phyloP scores from a whole-genome alignment of 2,888 invertebrate genomes.

The Conistra vaccinii region DNA sequence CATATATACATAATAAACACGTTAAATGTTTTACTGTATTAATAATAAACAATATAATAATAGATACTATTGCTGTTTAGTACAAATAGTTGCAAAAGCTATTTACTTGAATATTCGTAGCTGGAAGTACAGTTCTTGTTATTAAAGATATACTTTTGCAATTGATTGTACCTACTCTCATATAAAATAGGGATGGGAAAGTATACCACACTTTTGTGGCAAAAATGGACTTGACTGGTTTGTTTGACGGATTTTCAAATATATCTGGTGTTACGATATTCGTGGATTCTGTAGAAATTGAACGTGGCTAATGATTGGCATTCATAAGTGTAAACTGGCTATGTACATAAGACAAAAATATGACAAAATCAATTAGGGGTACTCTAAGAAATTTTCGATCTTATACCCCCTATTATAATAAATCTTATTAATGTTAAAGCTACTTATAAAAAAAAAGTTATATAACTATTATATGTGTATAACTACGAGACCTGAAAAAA shows the following conservation, averaged over 20 bases:
- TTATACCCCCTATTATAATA: conserved; percentile 49
- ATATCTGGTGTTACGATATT: conserved; percentile 3
- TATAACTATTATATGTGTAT: conserved; percentile 61
- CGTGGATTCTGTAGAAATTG: conserved; percentile 9
- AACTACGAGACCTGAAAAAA: conserved; percentile 73
- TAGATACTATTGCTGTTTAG: conserved; percentile 28
- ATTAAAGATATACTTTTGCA: conserved; percentile 43
- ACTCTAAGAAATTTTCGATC: conserved; percentile 34
- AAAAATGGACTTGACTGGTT: conserved; percentile 29
- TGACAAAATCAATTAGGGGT: conserved; percentile 36
- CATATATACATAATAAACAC: conserved; percentile 37
- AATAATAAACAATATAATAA: conserved; percentile 20
- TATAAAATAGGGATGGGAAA: conserved; percentile 32
- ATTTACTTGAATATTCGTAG: conserved; percentile 15
- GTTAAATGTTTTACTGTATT: conserved; percentile 52
- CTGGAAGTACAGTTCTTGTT: conserved; percentile 19
- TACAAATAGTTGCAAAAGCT: conserved; percentile 49
- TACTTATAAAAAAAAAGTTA: conserved; percentile 62
- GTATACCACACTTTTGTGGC: conserved; percentile 8
- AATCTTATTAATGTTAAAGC: conserved; percentile 61
- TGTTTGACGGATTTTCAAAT: conserved; percentile 15
- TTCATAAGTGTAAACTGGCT: conserved; percentile 22
- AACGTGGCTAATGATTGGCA: conserved; percentile 16
- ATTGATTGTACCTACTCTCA: conserved; percentile 38
- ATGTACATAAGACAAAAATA: conserved; percentile 57